phyloP scores from a whole-genome alignment of 2,113 vertebrate species.

The Sus scrofa region T2T-Sscrofa CM000817.6:70758501-70759000 shows the following conservation, averaged over 20 bases:
- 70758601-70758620: neutral
- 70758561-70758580: rapidly evolving
- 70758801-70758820: neutral
- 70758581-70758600: neutral
- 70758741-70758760: neutral
- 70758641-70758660: too few species aligned
- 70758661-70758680: neutral
- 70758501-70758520: rapidly evolving
- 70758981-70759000: neutral
- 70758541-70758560: neutral
- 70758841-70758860: neutral
- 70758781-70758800: neutral
- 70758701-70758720: neutral
- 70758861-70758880: rapidly evolving
- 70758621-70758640: neutral
- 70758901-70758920: rapidly evolving
- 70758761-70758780: rapidly evolving
- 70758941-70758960: too few species aligned
- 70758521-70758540: neutral
- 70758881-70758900: rapidly evolving
- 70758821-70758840: rapidly evolving
- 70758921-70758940: rapidly evolving
- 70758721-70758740: neutral
- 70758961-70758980: rapidly evolving
- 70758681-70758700: neutral